phyloP scores from a whole-genome alignment of 2,113 vertebrate species.

The Chlamydotis undulata region DNA sequence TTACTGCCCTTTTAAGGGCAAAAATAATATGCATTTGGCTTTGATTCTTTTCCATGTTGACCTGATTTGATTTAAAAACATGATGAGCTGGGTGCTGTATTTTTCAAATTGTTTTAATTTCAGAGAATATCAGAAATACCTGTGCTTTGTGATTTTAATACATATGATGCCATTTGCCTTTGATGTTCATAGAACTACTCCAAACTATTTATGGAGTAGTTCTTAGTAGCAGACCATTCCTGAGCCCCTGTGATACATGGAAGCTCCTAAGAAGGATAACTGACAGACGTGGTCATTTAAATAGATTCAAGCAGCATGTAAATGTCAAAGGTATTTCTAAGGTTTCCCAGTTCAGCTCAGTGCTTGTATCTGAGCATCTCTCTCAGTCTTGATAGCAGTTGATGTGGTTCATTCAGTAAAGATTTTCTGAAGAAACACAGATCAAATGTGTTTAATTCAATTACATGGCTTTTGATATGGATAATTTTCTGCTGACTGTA shows the following conservation, averaged over 20 bases:
- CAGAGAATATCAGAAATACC: neutral
- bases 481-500: neutral
- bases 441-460: neutral
- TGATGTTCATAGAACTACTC: slow-evolving; percentile 13
- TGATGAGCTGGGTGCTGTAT: neutral
- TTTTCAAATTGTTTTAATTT: neutral
- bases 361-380: neutral
- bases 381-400: neutral
- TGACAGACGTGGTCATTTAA: slow-evolving; percentile 62
- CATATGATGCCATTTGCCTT: neutral
- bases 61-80: neutral
- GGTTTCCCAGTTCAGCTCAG: slow-evolving; percentile 44
- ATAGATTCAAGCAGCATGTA: slow-evolving; percentile 52
- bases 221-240: slow-evolving; percentile 37
- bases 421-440: neutral
- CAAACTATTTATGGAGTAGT: slow-evolving; percentile 53
- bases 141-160: neutral
- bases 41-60: neutral
- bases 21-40: neutral
- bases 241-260: slow-evolving; percentile 57
- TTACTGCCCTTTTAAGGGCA: neutral
- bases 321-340: slow-evolving; percentile 68
- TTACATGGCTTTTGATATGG: neutral
- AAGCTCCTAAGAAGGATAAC: slow-evolving; percentile 73
- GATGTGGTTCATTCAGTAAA: neutral